Base-by-base conservation (phyloP, 1,140 invertebrate genomes). In the Bathynomus jamesi region DNA sequence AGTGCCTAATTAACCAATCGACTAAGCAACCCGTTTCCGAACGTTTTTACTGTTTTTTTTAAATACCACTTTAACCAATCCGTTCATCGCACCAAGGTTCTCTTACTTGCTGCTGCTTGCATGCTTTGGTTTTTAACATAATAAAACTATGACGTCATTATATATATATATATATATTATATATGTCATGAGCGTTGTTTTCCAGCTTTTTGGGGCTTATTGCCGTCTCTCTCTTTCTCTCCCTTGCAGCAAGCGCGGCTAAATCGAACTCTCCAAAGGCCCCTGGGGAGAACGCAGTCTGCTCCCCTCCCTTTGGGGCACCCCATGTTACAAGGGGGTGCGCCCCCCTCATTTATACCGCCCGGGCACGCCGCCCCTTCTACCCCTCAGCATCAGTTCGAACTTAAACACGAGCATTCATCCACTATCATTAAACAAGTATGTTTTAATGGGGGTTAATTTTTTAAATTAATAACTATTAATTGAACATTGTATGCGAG, bases 231-330 rank as follows among this genome's bases (percentile, higher is more conserved):
- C 17, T n/a, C 21, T 63, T 11, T 28, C 25, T 28, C 1, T 66
- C 32, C 32, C 7, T 40, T 40, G 7, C 17, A 40, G 32, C 32
- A 90, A 79, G 89, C 89, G 75, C 87, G 90, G 79, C 85, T 92
- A 28, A 87, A 87, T 81, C 91, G 90, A 83, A 84, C 87, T 82
- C 84, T 87, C 77, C 88, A 89, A 79, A 86, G 92, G 76, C 92
- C 92, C 72, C 85, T 96, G 81, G 92, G 92, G 17, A 87, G 94
- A 79, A 95, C 94, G n/a, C 93, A 95, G 81, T 94, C 91, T 11
- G 94, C 94, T 4, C 95, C 96, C 0, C 82, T 98, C 76, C 95
- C 95, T 28, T 84, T 98, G n/a, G 94, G 94, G 3, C 93, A 96
- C 84, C 94, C 94, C 28, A 89, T 95, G 86, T 86, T 98, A 53